phyloP scores from a whole-genome alignment of 2,113 vertebrate genomes.

The Rana temporaria region DNA sequence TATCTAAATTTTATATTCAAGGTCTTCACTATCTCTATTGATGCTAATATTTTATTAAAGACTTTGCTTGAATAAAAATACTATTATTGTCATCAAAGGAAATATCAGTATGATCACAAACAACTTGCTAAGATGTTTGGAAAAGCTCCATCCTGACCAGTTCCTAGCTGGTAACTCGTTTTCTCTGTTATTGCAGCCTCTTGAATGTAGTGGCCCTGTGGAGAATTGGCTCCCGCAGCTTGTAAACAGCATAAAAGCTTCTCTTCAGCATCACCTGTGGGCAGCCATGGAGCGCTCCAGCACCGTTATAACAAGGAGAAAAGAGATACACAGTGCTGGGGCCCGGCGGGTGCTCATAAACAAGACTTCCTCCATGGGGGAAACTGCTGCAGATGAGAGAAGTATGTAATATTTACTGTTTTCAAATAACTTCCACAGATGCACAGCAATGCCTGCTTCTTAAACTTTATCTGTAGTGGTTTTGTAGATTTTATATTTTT shows the following conservation, averaged over 20 bases:
- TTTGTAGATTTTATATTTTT: no score
- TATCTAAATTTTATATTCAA: background rate
- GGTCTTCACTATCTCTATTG: background rate
- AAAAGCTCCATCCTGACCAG: slow-evolving; percentile 19
- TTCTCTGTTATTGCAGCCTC: slow-evolving; percentile 62
- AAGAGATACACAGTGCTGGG: slow-evolving; percentile 56
- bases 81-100: slow-evolving; percentile 18
- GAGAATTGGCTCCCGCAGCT: slow-evolving; percentile 53
- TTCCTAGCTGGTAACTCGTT: slow-evolving; percentile 56
- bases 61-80: slow-evolving; percentile 16
- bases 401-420: slow-evolving; percentile 23
- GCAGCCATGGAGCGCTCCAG: slow-evolving; percentile 35
- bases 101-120: background rate
- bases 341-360: slow-evolving; percentile 50
- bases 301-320: slow-evolving; percentile 2
- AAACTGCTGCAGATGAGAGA: slow-evolving; percentile 33
- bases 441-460: background rate
- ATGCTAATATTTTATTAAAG: slow-evolving; percentile 11
- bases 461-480: no score
- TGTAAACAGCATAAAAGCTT: slow-evolving; percentile 49
- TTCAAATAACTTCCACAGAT: background rate
- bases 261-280: slow-evolving; percentile 41
- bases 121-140: slow-evolving; percentile 3
- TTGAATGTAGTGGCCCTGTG: slow-evolving; percentile 53
- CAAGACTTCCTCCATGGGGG: slow-evolving; percentile 16